Base-by-base conservation (phyloP, 2,888 invertebrate species). In the Volucella zonaria region DNA sequence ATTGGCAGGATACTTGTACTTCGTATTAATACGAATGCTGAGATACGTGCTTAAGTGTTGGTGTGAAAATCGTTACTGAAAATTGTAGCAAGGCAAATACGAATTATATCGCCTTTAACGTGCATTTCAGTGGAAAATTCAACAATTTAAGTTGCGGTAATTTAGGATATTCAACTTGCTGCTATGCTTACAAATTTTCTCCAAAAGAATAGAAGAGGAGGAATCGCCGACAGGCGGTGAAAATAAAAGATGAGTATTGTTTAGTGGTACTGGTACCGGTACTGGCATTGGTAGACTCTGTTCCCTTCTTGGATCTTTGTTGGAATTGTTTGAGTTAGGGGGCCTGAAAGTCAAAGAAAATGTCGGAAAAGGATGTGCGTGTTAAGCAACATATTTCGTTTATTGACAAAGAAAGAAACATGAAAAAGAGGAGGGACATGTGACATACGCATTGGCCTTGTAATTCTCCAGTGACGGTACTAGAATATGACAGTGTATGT, bases 51-150 rank as follows among this genome's bases (percentile, higher is more conserved):
- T 70, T 45, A 58, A 40, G 68, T 58, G 58, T 10, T 70, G 23
- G 42, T 47, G 73, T 74, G 59, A 56, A 68, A 70, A 75, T 64
- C 56, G 68, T 74, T 61, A 67, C 61, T 67, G 47, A 58, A 68
- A 61, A 68, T 68, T 56, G 54, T 31, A 64, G 6, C 15, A 2
- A 38, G 47, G 54, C 40, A 31, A 62, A 51, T 62, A 51, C 38
- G 15, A 77, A 68, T 68, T 51, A 73, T 71, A 66, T 81, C 31
- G n/a, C 64, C 47, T 70, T 58, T 62, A 64, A 23, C 45, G 70
- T 71, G 64, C 54, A 31, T 31, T 54, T 59, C 51, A 70, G 58
- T 40, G 38, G 62, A 68, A 71, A 66, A 75, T 43, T 62, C 56
- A 58, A 80, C 43, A 56, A 51, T 38, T 67, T 56, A 47, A 70